phyloP scores from a whole-genome alignment of 2,113 vertebrate genomes.

The Fulica atra region DNA sequence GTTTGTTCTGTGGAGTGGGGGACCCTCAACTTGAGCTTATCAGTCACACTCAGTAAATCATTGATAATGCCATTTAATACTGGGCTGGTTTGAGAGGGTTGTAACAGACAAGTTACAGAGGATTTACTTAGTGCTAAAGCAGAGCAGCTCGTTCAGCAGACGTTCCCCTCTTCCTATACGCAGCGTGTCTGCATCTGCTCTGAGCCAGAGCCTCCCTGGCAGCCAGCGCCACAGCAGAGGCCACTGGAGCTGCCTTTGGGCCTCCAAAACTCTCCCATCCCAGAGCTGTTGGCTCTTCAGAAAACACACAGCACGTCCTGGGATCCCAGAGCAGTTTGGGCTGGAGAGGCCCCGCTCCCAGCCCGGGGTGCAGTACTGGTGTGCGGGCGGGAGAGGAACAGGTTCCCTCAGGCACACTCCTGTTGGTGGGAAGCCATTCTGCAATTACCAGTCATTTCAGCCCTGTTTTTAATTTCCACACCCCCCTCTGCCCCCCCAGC shows the following conservation, averaged over 20 bases:
- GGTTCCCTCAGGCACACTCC: not conserved
- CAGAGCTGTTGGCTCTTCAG: not conserved
- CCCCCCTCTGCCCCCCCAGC: not conserved
- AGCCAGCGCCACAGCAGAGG: too few species aligned
- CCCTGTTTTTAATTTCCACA: not conserved
- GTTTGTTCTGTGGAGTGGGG: accelerated
- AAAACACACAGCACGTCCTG: accelerated
- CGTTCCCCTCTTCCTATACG: too few species aligned
- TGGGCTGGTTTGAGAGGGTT: not conserved
- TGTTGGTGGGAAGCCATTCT: accelerated
- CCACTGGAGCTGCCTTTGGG: too few species aligned
- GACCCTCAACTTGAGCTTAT: not conserved
- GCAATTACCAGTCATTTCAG: not conserved
- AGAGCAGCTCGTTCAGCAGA: not conserved
- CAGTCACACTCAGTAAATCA: not conserved
- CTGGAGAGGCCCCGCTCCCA: not conserved
- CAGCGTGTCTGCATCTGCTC: not conserved
- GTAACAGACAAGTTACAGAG: too few species aligned
- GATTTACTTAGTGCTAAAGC: not conserved
- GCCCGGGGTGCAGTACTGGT: not conserved
- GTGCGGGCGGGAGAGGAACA: accelerated
- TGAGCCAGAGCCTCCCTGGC: not conserved
- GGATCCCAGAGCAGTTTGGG: accelerated
- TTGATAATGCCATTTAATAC: not conserved
- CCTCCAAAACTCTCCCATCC: too few species aligned